Base-by-base conservation (phyloP, 2,888 invertebrate genomes). In the Eristalis tenax region DNA sequence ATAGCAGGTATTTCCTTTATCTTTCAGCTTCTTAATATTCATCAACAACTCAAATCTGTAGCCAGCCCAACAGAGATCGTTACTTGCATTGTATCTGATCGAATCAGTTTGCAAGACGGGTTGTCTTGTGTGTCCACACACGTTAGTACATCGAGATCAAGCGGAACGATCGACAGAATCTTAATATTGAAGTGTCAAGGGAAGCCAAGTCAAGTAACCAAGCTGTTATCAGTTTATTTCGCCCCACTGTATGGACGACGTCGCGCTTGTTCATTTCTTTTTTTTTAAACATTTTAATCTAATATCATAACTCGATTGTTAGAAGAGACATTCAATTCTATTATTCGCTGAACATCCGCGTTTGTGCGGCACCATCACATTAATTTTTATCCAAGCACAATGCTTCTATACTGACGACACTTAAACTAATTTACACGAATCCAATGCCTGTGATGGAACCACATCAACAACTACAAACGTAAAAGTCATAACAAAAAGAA, bases 281-380 rank as follows among this genome's bases (percentile, higher is more conserved):
- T 63, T 75, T 77, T 84, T 68, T 76, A 18, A 61, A 74, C 66
- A 75, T 76, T 82, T 87, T 87, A 83, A 83, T 87, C 83, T 83
- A 83, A 87, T 87, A 83, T 80, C 76, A 87, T 83, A 87, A 83
- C 83, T 87, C 87, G 83, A 87, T 87, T 87, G 86, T 76, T 76
- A 83, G 79, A 87, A 86, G 85, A 85, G 87, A 76, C 83, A 83
- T 83, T 83, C 79, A 87, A 87, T 83, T 87, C 79, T 77, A 87
- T 83, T 83, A 83, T 83, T 79, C 83, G 64, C 64, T 69, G 28
- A 83, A 80, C 83, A 87, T 87, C 87, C 87, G 87, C 83, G 87
- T 87, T 87, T 87, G 83, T 87, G 83, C 80, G 87, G 83, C 87
- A 80, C 83, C 73, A 87, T 80, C 71, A 64, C 70, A 71, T 76